Base-by-base conservation (phyloP, 2,797 vertebrate genomes). In the Remorina albescens region DNA sequence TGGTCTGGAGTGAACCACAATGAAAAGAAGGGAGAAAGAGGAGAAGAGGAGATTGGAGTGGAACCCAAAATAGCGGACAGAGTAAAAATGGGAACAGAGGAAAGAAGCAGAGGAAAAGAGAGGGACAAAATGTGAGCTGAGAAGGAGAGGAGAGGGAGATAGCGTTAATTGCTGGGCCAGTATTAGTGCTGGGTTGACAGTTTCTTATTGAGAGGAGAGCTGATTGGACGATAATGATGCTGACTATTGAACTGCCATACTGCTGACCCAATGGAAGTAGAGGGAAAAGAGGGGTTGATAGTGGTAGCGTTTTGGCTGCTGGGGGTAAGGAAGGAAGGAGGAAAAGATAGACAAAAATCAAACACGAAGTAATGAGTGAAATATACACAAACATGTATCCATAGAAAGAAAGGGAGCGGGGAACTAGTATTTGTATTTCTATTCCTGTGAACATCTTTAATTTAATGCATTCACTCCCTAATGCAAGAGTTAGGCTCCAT, bases 221-320 rank as follows among this genome's bases (percentile, higher is more conserved):
- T 90, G 89, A 93, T 91, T 92, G 91, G 90, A 88, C n/a, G 84
- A 91, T 92, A 93, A 93, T 91, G 89, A 92, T 90, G 88, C 86
- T 90, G 90, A 93, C 90, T 87, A 86, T 78, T 87, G 76, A 89
- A 90, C 79, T 86, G 78, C 77, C 28, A 77, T 82, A 86, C 82
- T 91, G 91, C 89, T 92, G 91, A 91, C 88, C 90, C 87, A 89
- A 88, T 86, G 78, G 76, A 91, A 90, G 86, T 21, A 61, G 55
- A 76, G 61, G 55, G 42, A 82, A 78, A 72, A 69, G 71, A 78
- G 59, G 49, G 60, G 64, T 62, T 84, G 84, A 72, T 67, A 47
- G 55, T 61, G 39, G 28, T 36, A n/a, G 34, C 67, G 61, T 32
- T 73, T 74, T 30, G 18, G 60, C 53, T 18, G 51, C 23, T n/a